A percentile compares a stretch with the other conserved stretches of the same genome.
These are phyloP conservation scores for Acyrthosiphon pisum DNA, from an alignment of 1,140 invertebrate genomes.

Conservation along the genomic window DNA sequence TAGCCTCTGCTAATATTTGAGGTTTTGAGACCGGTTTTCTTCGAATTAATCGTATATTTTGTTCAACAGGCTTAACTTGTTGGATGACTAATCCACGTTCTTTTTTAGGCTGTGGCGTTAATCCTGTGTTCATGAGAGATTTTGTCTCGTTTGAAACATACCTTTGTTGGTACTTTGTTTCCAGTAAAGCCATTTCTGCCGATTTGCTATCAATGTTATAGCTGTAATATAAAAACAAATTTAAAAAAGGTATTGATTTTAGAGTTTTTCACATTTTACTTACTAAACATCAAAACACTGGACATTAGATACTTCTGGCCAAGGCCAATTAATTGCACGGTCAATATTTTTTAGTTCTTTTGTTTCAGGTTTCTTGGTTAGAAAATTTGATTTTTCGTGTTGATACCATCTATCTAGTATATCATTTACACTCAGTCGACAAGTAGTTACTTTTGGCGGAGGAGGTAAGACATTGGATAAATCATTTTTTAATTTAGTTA, in stretches of 20 bases:
- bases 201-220: conserved; percentile 53
- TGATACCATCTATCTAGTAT: conserved; percentile 42
- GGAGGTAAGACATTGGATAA: conserved; percentile 45
- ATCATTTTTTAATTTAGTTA: conserved; percentile 53
- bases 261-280: conserved; percentile 18
- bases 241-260: not conserved
- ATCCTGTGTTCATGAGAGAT: conserved; percentile 44
- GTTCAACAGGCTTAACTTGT: conserved; percentile 5
- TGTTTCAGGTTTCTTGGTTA: conserved; percentile 30
- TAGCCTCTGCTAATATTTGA: conserved; percentile 50
- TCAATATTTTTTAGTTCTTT: conserved; percentile 51
- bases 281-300: conserved; percentile 56
- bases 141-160: conserved; percentile 53
- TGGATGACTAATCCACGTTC: conserved; percentile 25
- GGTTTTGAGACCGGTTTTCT: conserved; percentile 49
- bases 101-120: conserved; percentile 34
- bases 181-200: conserved; percentile 36
- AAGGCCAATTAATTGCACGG: conserved; percentile 23
- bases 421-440: conserved; percentile 44
- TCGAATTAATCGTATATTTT: conserved; percentile 22
- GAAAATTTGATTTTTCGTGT: conserved; percentile 30
- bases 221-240: not conserved
- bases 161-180: conserved; percentile 35
- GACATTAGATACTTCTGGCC: conserved; percentile 48
- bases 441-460: conserved; percentile 53